These are phyloP conservation scores for Galeruca laticollis DNA, from an alignment of 2,888 invertebrate species.

Conservation along the genomic window DNA sequence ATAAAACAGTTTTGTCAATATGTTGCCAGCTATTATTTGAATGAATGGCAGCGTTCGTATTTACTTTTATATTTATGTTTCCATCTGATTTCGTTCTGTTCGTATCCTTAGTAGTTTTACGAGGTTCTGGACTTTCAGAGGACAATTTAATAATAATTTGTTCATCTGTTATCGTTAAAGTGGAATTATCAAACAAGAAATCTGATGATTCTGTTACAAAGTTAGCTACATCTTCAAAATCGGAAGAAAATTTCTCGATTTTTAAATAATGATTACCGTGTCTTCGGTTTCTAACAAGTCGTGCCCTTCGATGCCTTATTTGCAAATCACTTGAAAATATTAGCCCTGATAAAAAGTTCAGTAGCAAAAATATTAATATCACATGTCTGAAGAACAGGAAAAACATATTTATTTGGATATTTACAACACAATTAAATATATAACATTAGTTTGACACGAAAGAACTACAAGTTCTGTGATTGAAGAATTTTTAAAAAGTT, in stretches of 20 bases:
- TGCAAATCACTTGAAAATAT: slow-evolving; percentile 48
- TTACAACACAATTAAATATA: slow-evolving; percentile 26
- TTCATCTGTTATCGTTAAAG: slow-evolving; percentile 48
- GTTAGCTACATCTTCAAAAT: slow-evolving; percentile 48
- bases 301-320: slow-evolving; percentile 69
- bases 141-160: slow-evolving; percentile 47
- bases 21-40: slow-evolving; percentile 61
- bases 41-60: slow-evolving; percentile 42
- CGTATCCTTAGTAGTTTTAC: slow-evolving; percentile 32
- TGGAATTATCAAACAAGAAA: slow-evolving; percentile 46
- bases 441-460: slow-evolving; percentile 13
- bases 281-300: slow-evolving; percentile 58
- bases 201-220: slow-evolving; percentile 44
- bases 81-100: slow-evolving; percentile 35
- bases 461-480: slow-evolving; percentile 4
- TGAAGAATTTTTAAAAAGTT: slow-evolving; percentile 35
- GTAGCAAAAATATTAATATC: slow-evolving; percentile 47
- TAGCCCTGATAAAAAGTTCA: slow-evolving; percentile 46
- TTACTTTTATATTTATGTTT: slow-evolving; percentile 49
- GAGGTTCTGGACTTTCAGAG: slow-evolving; percentile 41
- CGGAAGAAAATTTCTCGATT: slow-evolving; percentile 42
- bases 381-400: slow-evolving; percentile 42
- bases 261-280: slow-evolving; percentile 49
- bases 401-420: slow-evolving; percentile 40
- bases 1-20: slow-evolving; percentile 61